Evolutionary conservation across 2,888 invertebrate genomes (phyloP), one percentile per base, ranked within the genome.

Genomic region (Copidosoma aretas): DNA sequence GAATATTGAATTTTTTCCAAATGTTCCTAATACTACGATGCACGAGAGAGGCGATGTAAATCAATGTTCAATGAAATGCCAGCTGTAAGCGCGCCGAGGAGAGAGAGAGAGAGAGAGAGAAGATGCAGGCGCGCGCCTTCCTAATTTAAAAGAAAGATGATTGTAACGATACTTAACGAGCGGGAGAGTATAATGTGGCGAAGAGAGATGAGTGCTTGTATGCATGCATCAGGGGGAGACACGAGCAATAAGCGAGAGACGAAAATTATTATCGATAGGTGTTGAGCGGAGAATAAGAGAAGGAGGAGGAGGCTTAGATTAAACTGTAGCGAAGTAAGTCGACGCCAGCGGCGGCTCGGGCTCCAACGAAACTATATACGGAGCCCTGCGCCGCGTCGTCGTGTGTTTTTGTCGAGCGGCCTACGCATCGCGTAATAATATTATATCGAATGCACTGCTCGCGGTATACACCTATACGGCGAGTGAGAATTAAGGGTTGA

Each of bases 1-100:
- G 60, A 54, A 64, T 51, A 66, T 68, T 64, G 64, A 71, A 67
- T 66, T 64, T 66, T 68, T 68, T 71, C 71, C 66, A 68, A 71
- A 71, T 71, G 71, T 71, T 71, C 71, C 71, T 71, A 71, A 65
- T 65, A 17, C n/a, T 32, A 8, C 8, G 8, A 32, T 32, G 32
- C 32, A 39, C 63, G 67, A 67, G 68, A 67, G 68, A 60, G 67
- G 68, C 67, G 68, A 67, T 68, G 54, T 53, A 56, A 63, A 32
- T 62, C 39, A 54, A 64, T 59, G 56, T 39, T 32, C 8, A 3
- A 32, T 32, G 32, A 32, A 32, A 32, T 56, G 59, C 65, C 49
- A 25, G 51, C 54, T 49, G 65, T 63, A 25, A 39, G 60, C 32
- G 61, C 61, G 63, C 60, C 62, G 51, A 51, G 24, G 61, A 70